These are phyloP conservation scores for Gouania willdenowi DNA, from an alignment of 2,797 vertebrate species.

Conservation along the genomic window DNA sequence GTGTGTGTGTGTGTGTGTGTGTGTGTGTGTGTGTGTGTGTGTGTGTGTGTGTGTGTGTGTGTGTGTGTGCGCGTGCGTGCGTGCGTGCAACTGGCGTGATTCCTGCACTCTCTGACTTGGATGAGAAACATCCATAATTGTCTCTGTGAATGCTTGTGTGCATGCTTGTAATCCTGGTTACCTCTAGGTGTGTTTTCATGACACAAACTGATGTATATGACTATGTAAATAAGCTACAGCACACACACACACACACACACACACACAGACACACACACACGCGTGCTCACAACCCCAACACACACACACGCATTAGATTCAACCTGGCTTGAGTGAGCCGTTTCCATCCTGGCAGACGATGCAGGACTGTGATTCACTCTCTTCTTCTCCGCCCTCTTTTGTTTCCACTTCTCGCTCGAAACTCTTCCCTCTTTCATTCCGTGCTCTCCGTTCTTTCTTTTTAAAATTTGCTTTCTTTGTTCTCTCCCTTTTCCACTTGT, in stretches of 20 bases:
- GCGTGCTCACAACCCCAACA: slow-evolving; percentile 16
- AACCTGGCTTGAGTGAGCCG: slow-evolving; percentile 46
- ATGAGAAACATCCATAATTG: slow-evolving; percentile 16
- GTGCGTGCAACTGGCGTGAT: slow-evolving; percentile 5
- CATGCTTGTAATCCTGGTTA: neutral
- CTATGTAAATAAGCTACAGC: slow-evolving; percentile 74
- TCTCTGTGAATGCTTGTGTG: slow-evolving; percentile 3
- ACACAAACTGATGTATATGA: slow-evolving; percentile 48
- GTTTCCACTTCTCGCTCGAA: neutral
- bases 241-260: slow-evolving; percentile 20
- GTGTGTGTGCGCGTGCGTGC: neutral
- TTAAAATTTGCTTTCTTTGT: neutral
- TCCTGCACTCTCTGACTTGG: slow-evolving; percentile 28
- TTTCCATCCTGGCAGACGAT: slow-evolving; percentile 63
- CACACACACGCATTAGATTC: slow-evolving; percentile 28
- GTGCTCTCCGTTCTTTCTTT: neutral
- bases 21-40: neutral
- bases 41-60: neutral
- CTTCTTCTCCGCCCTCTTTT: slow-evolving; percentile 4
- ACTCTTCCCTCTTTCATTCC: neutral
- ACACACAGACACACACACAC: slow-evolving; percentile 19
- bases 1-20: neutral
- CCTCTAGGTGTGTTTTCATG: neutral
- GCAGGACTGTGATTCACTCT: slow-evolving; percentile 64
- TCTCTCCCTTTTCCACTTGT: neutral